phyloP scores from a whole-genome alignment of 2,888 invertebrate genomes.

The Dicyrtomina minuta region DNA sequence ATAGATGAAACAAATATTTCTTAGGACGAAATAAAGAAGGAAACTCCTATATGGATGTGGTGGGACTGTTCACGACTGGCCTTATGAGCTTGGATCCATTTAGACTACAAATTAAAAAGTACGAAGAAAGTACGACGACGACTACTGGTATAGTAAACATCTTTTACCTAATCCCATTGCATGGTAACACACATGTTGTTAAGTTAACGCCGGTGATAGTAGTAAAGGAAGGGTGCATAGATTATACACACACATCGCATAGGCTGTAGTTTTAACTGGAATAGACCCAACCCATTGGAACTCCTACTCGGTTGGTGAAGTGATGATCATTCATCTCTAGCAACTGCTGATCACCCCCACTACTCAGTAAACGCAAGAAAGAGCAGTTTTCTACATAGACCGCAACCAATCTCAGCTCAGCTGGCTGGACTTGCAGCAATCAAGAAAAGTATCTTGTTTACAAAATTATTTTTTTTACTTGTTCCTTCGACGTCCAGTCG shows the following conservation, averaged over 20 bases:
- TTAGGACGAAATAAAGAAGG: slow-evolving; percentile 13
- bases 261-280: slow-evolving; percentile 10
- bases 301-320: slow-evolving; percentile 33
- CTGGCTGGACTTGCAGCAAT: slow-evolving; percentile 12
- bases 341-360: slow-evolving; percentile 33
- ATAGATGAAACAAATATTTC: slow-evolving; percentile 30
- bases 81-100: too few relatives aligned
- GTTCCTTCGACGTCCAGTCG: background rate
- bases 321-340: slow-evolving; percentile 30
- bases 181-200: background rate
- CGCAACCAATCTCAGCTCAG: slow-evolving; percentile 35
- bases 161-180: background rate
- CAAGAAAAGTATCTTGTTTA: slow-evolving; percentile 20
- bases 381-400: slow-evolving; percentile 28
- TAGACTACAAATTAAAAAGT: too few relatives aligned
- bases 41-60: slow-evolving; percentile 20
- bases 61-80: too few relatives aligned
- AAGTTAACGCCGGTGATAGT: background rate
- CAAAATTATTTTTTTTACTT: slow-evolving; percentile 14
- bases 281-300: slow-evolving; percentile 34
- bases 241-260: slow-evolving; percentile 14
- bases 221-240: background rate
- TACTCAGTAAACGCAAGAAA: slow-evolving; percentile 27
- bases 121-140: too few relatives aligned
- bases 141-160: slow-evolving; percentile 7